Evolutionary conservation across 2,888 invertebrate genomes (phyloP), one percentile per base, ranked within the genome.

Genomic region (Psylliodes chrysocephalus): DNA sequence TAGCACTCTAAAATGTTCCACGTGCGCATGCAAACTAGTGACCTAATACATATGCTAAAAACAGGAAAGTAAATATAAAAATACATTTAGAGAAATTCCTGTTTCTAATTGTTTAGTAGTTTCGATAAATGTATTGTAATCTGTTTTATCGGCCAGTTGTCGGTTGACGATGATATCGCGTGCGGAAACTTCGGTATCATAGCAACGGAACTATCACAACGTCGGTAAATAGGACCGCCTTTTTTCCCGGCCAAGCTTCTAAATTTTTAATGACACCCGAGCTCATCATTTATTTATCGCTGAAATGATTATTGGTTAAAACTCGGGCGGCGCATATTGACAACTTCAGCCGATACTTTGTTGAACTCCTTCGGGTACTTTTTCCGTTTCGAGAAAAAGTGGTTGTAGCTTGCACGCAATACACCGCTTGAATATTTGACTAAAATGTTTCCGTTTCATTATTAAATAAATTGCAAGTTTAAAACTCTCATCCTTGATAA

Each of bases 161-260:
- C 75, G 75, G 75, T 73, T 81, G 81, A 81, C 79, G 81, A 80
- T 79, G 72, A 77, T 79, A 79, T 81, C 79, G 81, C 81, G 81
- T 81, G 81, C 78, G 73, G 74, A 68, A 70, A 72, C 72, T 66
- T 63, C 63, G 65, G 81, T 81, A 73, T 75, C 80, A 69, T 63
- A 70, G 80, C 79, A 79, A 81, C 80, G 67, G 71, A 73, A 77
- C 79, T 78, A 78, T 80, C 78, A 79, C 80, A 78, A 80, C 79
- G 77, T 60, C 79, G 77, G 60, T 56, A 63, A 62, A 60, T 19
- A 49, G 64, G 49, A 67, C 67, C 70, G 70, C 67, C 72, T 71
- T 63, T 65, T 63, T 70, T 71, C 72, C 73, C 72, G 71, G 73
- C 70, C 67, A 69, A 67, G 71, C 69, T 73, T 74, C 67, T 80